phyloP scores from a whole-genome alignment of 2,113 vertebrate genomes.

The Azemiops feae region DNA sequence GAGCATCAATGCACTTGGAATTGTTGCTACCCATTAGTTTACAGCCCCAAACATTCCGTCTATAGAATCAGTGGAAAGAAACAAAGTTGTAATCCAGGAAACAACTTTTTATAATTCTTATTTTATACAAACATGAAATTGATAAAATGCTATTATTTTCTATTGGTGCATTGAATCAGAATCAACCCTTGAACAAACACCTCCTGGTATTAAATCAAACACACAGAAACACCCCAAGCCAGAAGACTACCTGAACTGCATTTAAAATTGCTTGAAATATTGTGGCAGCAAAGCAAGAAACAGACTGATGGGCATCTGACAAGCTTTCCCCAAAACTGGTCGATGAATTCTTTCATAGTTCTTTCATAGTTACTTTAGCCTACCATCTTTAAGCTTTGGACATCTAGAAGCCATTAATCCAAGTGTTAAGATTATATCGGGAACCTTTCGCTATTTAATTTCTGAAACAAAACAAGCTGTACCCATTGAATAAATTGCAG shows the following conservation, averaged over 20 bases:
- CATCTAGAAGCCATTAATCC: slow-evolving; percentile 10
- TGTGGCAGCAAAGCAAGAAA: background rate
- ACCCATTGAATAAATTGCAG: background rate
- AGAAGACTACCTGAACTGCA: background rate
- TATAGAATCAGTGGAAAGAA: background rate
- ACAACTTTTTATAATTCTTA: background rate
- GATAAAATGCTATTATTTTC: background rate
- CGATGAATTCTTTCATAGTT: background rate
- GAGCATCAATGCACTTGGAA: background rate
- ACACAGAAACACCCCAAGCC: background rate
- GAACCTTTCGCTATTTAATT: slow-evolving; percentile 1
- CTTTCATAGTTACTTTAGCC: slow-evolving; percentile 7
- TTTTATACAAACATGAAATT: background rate
- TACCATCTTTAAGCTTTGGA: slow-evolving; percentile 19
- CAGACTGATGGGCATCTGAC: background rate
- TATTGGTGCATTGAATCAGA: background rate
- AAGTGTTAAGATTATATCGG: background rate
- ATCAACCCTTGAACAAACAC: background rate
- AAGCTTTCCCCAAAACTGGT: background rate
- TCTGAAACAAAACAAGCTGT: background rate
- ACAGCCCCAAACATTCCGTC: background rate
- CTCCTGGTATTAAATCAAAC: background rate
- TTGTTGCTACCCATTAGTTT: background rate
- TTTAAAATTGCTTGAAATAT: slow-evolving; percentile 2
- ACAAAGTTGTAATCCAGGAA: background rate